Evolutionary conservation across 35 echinoderm and acorn worm genomes (phyloP).

Genomic region (Apostichopus californicus): DNA sequence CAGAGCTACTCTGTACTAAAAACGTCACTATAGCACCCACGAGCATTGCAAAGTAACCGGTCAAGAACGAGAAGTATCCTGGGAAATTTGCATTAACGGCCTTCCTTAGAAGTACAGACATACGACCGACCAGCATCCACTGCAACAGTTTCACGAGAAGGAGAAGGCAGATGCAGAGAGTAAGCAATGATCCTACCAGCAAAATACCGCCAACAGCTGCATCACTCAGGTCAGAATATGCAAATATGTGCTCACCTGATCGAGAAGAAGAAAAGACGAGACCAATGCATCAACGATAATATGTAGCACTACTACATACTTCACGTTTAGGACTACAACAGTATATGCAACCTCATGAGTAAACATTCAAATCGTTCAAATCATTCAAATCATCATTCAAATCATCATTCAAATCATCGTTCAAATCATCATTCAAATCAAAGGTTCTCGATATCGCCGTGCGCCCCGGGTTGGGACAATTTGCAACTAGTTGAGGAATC

Average conservation of each 20-base stretch:
- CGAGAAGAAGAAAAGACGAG: background rate
- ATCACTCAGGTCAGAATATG: slow-evolving; percentile 49
- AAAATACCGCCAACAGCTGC: slow-evolving; percentile 52
- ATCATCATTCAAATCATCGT: too few relatives aligned
- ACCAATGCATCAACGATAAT: too few relatives aligned
- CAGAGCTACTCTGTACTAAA: slow-evolving; percentile 92
- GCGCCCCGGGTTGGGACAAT: too few relatives aligned
- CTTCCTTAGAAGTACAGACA: slow-evolving; percentile 75
- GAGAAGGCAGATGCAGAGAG: slow-evolving; percentile 75
- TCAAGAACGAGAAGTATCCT: slow-evolving; percentile 67
- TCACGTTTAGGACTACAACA: too few relatives aligned
- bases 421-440: too few relatives aligned
- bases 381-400: too few relatives aligned
- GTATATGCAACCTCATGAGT: too few relatives aligned
- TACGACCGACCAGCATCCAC: slow-evolving; percentile 70
- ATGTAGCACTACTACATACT: too few relatives aligned
- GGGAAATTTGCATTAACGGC: slow-evolving; percentile 94
- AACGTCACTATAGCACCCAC: slow-evolving; percentile 89
- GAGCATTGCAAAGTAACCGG: slow-evolving; percentile 90
- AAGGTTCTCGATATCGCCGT: too few relatives aligned
- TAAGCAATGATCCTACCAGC: slow-evolving; percentile 44
- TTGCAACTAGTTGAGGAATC: too few relatives aligned
- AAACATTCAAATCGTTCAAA: too few relatives aligned
- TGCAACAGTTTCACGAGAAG: slow-evolving; percentile 89
- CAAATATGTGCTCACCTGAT: slow-evolving; percentile 77